Conservation (phyloP, 2,113 vertebrate species). For the Ameiurus melas region DNA sequence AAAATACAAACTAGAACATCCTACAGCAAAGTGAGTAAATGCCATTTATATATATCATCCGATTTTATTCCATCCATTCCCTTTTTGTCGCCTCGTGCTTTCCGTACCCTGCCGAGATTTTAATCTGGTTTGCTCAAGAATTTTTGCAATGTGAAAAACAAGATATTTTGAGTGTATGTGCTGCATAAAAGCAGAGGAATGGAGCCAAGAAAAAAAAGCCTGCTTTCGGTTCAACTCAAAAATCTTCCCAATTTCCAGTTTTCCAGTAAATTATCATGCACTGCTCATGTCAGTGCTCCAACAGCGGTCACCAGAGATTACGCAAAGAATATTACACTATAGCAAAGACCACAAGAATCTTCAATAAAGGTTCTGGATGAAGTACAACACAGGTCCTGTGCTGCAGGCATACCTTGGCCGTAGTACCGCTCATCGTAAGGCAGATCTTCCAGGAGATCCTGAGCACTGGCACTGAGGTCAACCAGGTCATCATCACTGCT, state of each 20-base stretch:
- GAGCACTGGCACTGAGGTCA: conserved; percentile 82
- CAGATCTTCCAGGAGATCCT: conserved; percentile 86
- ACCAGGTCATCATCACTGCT: conserved; percentile 92
- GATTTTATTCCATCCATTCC: background rate
- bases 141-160: background rate
- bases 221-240: background rate
- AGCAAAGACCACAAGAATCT: background rate
- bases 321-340: background rate
- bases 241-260: background rate
- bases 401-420: conserved; percentile 72
- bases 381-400: background rate
- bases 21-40: background rate
- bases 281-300: background rate
- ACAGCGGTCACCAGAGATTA: background rate
- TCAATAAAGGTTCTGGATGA: background rate
- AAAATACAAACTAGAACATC: background rate
- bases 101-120: background rate
- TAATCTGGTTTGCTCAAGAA: background rate
- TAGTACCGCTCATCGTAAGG: conserved; percentile 78
- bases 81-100: background rate
- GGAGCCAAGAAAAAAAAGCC: background rate
- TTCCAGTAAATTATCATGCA: background rate
- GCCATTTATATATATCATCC: background rate
- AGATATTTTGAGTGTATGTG: background rate
- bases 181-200: background rate